These are phyloP conservation scores for Hiodon tergisus DNA, from an alignment of 2,113 vertebrate genomes.

Conservation along the genomic window DNA sequence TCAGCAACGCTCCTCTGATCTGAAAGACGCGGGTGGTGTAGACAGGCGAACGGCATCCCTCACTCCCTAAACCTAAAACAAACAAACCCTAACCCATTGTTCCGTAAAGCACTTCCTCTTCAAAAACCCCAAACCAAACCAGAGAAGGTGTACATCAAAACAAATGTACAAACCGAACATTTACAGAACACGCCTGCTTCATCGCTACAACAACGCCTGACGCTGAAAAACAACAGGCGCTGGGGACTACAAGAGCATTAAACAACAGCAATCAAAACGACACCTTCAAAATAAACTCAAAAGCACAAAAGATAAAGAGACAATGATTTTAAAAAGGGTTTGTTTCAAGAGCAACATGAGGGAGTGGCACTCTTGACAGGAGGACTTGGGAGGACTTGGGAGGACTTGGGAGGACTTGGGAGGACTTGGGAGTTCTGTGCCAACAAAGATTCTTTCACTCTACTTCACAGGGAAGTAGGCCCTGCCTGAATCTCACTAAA, in stretches of 20 bases:
- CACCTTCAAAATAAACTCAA: constrained; percentile 58
- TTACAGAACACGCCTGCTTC: constrained; percentile 58
- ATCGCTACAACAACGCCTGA: constrained; percentile 9
- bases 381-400: background rate
- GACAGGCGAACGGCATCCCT: constrained; percentile 56
- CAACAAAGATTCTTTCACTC: constrained; percentile 51
- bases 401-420: background rate
- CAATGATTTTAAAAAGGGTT: constrained; percentile 51
- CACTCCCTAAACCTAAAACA: constrained; percentile 69
- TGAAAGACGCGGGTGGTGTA: constrained; percentile 43
- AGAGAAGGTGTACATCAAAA: constrained; percentile 44
- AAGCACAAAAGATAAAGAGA: constrained; percentile 42
- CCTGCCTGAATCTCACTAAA: constrained; percentile 58
- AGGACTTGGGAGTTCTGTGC: background rate
- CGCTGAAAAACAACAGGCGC: background rate
- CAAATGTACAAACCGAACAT: constrained; percentile 66
- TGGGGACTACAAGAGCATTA: background rate
- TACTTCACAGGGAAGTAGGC: constrained; percentile 55
- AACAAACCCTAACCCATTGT: constrained; percentile 64
- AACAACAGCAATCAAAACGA: constrained; percentile 47
- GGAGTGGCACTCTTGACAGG: background rate
- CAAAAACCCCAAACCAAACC: constrained; percentile 52
- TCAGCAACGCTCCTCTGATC: constrained; percentile 64
- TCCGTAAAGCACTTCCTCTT: constrained; percentile 51
- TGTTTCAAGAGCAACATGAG: constrained; percentile 14